Evolutionary conservation across 2,113 vertebrate species (phyloP).

Genomic region (Calidris pygmaea): DNA sequence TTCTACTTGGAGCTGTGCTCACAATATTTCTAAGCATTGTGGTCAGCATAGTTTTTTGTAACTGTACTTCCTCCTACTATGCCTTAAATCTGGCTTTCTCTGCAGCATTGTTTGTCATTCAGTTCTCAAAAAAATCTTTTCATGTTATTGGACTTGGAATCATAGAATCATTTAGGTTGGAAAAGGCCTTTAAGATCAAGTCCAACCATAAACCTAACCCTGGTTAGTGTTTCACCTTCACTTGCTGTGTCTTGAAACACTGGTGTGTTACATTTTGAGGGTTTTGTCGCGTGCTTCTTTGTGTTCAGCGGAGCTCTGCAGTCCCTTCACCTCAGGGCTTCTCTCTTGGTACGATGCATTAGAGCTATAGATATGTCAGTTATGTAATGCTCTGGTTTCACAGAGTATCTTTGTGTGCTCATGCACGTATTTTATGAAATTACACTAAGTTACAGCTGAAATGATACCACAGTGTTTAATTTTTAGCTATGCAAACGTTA

Average conservation of each 20-base stretch:
- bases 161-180: background rate
- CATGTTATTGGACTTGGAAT: background rate
- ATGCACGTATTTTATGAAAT: background rate
- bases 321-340: conserved; percentile 19
- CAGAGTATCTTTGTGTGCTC: background rate
- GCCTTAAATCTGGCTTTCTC: background rate
- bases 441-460: background rate
- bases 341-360: background rate
- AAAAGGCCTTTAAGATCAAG: background rate
- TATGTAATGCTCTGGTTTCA: background rate
- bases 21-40: background rate
- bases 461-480: background rate
- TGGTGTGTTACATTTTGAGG: background rate
- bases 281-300: background rate
- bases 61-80: background rate
- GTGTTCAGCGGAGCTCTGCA: background rate
- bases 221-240: background rate
- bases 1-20: background rate
- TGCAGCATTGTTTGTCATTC: background rate
- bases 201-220: background rate
- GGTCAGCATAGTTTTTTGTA: background rate
- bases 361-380: background rate
- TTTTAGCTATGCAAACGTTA: background rate
- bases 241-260: background rate
- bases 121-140: background rate